Evolutionary conservation across 2,797 vertebrate species (phyloP).

Genomic region (Sebastes goodei): DNA sequence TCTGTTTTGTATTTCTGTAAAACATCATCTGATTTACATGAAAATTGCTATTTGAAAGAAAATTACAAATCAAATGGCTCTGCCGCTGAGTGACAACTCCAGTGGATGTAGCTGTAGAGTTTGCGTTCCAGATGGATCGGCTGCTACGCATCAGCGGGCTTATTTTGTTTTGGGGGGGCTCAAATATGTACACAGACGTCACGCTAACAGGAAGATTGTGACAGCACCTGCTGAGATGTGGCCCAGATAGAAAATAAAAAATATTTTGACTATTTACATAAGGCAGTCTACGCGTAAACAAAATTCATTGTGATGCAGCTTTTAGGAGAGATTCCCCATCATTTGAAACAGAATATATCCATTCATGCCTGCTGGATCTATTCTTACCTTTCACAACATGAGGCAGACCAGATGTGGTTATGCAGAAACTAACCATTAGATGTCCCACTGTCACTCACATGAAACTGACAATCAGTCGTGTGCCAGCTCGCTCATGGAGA

Average conservation of each 20-base stretch:
- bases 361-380: not conserved
- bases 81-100: slow-evolving; percentile 17
- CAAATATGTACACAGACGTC: slow-evolving; percentile 51
- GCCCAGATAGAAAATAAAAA: not conserved
- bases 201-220: slow-evolving; percentile 52
- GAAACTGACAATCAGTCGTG: slow-evolving; percentile 11
- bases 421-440: slow-evolving; percentile 35
- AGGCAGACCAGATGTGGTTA: slow-evolving; percentile 42
- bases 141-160: slow-evolving; percentile 52
- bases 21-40: slow-evolving; percentile 24
- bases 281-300: slow-evolving; percentile 2
- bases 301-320: slow-evolving; percentile 8
- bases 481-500: slow-evolving; percentile 9
- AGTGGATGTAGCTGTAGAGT: slow-evolving; percentile 7
- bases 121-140: slow-evolving; percentile 46
- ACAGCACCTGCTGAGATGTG: slow-evolving; percentile 55
- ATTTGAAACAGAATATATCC: slow-evolving; percentile 13
- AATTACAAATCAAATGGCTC: not conserved
- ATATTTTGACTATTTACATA: slow-evolving; percentile 1
- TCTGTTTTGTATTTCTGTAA: slow-evolving; percentile 14
- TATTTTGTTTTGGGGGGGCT: slow-evolving; percentile 43
- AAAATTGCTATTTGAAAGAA: slow-evolving; percentile 34
- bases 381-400: not conserved
- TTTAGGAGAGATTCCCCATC: not conserved
- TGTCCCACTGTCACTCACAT: slow-evolving; percentile 32